These are phyloP conservation scores for Xenotilapia caudafasciata DNA, from an alignment of 2,113 vertebrate species.

Conservation along the genomic window DNA sequence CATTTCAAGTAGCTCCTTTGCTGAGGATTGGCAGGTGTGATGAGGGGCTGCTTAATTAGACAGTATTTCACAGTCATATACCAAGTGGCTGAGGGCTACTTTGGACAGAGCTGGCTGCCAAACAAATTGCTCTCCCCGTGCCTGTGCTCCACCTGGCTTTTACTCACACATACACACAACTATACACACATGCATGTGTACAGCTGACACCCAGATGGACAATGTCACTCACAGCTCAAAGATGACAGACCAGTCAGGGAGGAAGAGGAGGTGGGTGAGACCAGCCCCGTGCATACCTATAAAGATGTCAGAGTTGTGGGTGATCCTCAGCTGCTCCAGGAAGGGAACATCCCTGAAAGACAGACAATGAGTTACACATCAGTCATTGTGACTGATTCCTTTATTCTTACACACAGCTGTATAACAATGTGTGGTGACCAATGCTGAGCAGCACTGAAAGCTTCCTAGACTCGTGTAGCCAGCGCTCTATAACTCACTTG, in stretches of 20 bases:
- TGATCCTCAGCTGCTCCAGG: constrained; percentile 85
- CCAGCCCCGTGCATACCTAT: constrained; percentile 98
- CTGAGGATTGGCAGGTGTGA: constrained; percentile 41
- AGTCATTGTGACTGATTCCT: not conserved
- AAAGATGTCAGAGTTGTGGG: constrained; percentile 95
- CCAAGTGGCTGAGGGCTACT: constrained; percentile 24
- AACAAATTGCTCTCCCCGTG: not conserved
- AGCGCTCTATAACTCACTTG: constrained; percentile 76
- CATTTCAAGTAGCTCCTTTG: not conserved
- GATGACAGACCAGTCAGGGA: constrained; percentile 95
- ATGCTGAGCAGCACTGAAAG: not conserved
- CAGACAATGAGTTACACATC: not conserved
- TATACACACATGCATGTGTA: not conserved
- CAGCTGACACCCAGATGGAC: not conserved
- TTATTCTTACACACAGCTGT: not conserved
- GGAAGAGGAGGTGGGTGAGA: constrained; percentile 93
- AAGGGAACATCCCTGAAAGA: constrained; percentile 83
- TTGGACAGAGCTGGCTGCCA: not conserved
- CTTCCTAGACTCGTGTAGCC: not conserved
- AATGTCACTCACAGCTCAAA: constrained; percentile 89
- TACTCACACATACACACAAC: not conserved
- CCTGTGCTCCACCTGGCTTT: not conserved
- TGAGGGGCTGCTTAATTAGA: constrained; percentile 62
- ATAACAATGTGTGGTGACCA: not conserved
- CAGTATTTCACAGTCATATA: constrained; percentile 47